Evolutionary conservation across 2,797 vertebrate species (phyloP), one percentile per base, ranked within the genome.

Genomic region (Avahi laniger): DNA sequence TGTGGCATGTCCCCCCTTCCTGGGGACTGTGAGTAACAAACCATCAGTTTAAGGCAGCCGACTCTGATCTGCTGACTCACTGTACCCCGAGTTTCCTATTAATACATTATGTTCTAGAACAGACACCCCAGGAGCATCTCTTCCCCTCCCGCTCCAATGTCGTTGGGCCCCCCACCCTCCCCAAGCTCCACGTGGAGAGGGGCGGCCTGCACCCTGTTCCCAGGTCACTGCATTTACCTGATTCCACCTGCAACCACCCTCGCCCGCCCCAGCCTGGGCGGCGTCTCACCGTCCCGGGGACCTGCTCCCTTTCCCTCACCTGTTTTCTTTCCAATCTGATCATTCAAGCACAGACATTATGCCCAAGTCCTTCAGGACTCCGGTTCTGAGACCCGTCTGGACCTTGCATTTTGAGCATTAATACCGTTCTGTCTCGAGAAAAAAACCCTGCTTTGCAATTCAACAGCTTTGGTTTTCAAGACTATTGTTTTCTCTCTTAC

Each of bases 71-170:
- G 41, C 38, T 30, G 65, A 14, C 15, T 87, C 26, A 10, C 48
- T 17, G 41, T 4, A 35, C 4, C 18, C 73, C 35, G 4, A 52
- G 54, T 79, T 24, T 54, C 22, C n/a, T 54, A 26, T 35, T 5
- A 35, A 54, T 78, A 24, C 75, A 7, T 18, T 14, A 12, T 54
- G 13, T 14, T 61, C 70, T 30, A 59, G 50, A 48, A 14, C 22
- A 48, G 38, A 17, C 7, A 20, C 15, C 35, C 76, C 28, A 46
- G 14, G 43, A 20, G 6, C 20, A 2, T 1, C 0, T 13, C 73
- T 50, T 59, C 4, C 63, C 28, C 24, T 20, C 38, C 10, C 4
- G 46, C 22, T 2, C 22, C 2, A 1, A 0, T 0, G 7, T 38
- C 26, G 0, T 18, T 0, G 18, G 41, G 18, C 50, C 41, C 50